Evolutionary conservation across 2,888 invertebrate genomes (phyloP), one percentile per base, ranked within the genome.

Genomic region (Laspeyria flexula): DNA sequence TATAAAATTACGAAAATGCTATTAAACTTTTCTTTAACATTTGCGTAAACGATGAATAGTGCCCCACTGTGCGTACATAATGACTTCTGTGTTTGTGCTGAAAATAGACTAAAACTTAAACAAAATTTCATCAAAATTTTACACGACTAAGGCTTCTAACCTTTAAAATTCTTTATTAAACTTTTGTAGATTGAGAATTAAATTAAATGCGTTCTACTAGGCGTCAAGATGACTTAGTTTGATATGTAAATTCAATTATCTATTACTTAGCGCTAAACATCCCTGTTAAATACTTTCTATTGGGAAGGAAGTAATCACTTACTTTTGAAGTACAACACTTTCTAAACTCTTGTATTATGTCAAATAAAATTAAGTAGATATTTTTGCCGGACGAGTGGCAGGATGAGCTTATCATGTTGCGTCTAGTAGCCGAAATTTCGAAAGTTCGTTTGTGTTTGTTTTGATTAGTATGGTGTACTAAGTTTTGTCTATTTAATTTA

Each of bases 301-400:
- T 71, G 66, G 16, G 65, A 71, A 83, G 83, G 82, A 83, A 81
- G 77, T 65, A 60, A 77, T 77, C 73, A 69, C 52, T 76, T 64
- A 62, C 56, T 61, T 62, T 64, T 48, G 31, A 42, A 52, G 39
- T 55, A 53, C 48, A 43, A 51, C 55, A 65, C 76, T 79, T 79
- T 80, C 77, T 65, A 77, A 74, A 65, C 44, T 47, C 43, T 58
- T 56, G 45, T 62, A 48, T 45, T 56, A 53, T 49, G 64, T 49
- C 52, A 11, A 56, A 43, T 33, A 37, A 42, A 43, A 40, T 50
- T 11, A 41, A 16, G 37, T 44, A n/a, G 43, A 53, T 43, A 30
- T 48, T 61, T 60, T 37, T 40, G 38, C 40, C 55, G 40, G 48
- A 49, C 40, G 44, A 47, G 15, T 42, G 35, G 41, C 57, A 60